Conservation (phyloP, 2,888 invertebrate genomes). For the Dicyrtoma fusca region DNA sequence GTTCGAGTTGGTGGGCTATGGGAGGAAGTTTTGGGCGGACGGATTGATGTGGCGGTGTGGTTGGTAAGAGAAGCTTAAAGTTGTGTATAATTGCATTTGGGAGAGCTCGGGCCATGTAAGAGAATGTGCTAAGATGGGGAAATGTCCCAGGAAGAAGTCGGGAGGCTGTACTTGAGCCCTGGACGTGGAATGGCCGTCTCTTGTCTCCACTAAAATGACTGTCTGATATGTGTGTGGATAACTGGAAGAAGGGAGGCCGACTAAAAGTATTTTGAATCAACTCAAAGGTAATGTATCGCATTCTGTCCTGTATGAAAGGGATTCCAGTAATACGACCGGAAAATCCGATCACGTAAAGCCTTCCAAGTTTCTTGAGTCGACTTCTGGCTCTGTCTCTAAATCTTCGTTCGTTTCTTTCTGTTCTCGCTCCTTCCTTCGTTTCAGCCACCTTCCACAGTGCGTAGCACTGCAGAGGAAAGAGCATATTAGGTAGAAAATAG, state of each 20-base stretch:
- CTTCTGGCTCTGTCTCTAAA: background rate
- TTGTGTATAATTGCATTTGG: too few species aligned
- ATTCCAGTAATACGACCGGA: constrained; percentile 41
- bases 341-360: constrained; percentile 44
- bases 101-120: too few species aligned
- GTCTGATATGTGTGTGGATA: constrained; percentile 32
- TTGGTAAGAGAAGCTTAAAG: too few species aligned
- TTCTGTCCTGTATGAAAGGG: constrained; percentile 22
- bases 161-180: background rate
- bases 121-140: too few species aligned
- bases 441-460: background rate
- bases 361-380: constrained; percentile 23
- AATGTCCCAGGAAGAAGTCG: too few species aligned
- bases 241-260: constrained; percentile 32
- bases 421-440: background rate
- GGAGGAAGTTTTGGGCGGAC: too few species aligned
- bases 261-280: constrained; percentile 31
- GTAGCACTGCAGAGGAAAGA: background rate
- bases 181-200: constrained; percentile 8
- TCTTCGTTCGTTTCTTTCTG: background rate
- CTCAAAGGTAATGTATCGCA: constrained; percentile 26
- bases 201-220: constrained; percentile 26
- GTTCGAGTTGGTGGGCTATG: too few species aligned
- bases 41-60: too few species aligned
- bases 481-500: constrained; percentile 10